Conservation (phyloP, 2,113 vertebrate species). For the Onychostoma macrolepis region DNA sequence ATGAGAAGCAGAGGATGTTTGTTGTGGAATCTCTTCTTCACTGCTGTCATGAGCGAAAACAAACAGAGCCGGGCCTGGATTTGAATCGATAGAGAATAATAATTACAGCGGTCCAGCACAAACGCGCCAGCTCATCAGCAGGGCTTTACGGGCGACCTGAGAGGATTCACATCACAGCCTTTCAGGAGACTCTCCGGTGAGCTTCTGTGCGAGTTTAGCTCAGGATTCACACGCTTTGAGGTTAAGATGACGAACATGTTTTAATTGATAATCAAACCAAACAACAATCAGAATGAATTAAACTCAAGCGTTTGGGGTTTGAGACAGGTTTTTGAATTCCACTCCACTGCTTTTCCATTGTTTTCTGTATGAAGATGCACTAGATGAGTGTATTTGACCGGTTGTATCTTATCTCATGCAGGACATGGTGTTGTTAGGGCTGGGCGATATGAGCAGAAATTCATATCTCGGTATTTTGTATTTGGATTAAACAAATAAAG, state of each 20-base stretch:
- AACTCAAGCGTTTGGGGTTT: not conserved
- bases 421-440: no score
- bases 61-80: conserved; percentile 34
- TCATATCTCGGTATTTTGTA: no score
- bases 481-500: no score
- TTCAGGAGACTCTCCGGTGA: conserved; percentile 9
- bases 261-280: conserved; percentile 70
- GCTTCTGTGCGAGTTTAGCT: not conserved
- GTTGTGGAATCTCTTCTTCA: conserved; percentile 12
- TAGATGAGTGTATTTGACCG: not conserved
- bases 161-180: conserved; percentile 42
- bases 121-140: conserved; percentile 29
- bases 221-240: not conserved
- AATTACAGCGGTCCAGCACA: conserved; percentile 34
- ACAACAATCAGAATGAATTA: conserved; percentile 63
- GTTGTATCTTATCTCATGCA: no score
- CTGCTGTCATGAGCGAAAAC: conserved; percentile 4
- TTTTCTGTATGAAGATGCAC: not conserved
- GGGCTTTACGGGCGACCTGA: conserved; percentile 25
- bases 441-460: no score
- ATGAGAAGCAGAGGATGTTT: conserved; percentile 5
- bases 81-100: conserved; percentile 41
- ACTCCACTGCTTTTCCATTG: not conserved
- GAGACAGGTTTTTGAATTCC: not conserved
- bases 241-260: conserved; percentile 53